Conservation (phyloP, 1,140 invertebrate species). For the Hyles euphorbiae region DNA sequence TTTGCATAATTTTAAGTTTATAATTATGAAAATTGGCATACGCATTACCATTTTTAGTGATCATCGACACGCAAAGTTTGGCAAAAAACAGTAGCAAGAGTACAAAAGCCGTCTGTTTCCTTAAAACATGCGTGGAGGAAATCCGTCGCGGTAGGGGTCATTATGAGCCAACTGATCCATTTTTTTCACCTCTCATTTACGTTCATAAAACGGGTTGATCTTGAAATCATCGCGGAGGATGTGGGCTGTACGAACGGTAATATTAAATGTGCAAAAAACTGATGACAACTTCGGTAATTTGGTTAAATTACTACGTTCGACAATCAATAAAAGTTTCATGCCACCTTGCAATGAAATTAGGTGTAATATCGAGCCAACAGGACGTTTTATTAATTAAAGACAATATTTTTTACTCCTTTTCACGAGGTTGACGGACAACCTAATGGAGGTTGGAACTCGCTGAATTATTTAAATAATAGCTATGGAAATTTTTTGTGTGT, state of each 20-base stretch:
- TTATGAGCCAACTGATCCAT: slow-evolving; percentile 50
- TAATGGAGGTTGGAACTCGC: no score
- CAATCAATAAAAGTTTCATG: background rate
- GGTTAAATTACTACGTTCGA: slow-evolving; percentile 7
- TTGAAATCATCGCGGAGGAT: slow-evolving; percentile 12
- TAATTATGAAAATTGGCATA: slow-evolving; percentile 26
- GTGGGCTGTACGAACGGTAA: slow-evolving; percentile 1
- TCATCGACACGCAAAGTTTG: slow-evolving; percentile 62
- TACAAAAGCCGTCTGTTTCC: slow-evolving; percentile 44
- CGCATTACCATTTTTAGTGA: slow-evolving; percentile 29
- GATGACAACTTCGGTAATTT: background rate
- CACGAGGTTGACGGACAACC: background rate
- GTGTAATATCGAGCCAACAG: no score
- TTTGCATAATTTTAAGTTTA: slow-evolving; percentile 24
- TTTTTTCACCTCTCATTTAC: slow-evolving; percentile 27
- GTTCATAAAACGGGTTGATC: slow-evolving; percentile 14
- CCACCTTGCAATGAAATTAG: no score
- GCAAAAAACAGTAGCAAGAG: slow-evolving; percentile 55
- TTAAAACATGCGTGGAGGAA: slow-evolving; percentile 64
- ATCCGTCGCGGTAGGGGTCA: slow-evolving; percentile 61
- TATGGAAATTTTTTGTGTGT: no score
- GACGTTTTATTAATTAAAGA: no score
- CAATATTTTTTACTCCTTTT: background rate
- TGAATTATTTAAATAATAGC: no score
- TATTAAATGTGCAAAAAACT: background rate